Evolutionary conservation across 2,888 invertebrate genomes (phyloP).

Genomic region (Dynastes hyllus): DNA sequence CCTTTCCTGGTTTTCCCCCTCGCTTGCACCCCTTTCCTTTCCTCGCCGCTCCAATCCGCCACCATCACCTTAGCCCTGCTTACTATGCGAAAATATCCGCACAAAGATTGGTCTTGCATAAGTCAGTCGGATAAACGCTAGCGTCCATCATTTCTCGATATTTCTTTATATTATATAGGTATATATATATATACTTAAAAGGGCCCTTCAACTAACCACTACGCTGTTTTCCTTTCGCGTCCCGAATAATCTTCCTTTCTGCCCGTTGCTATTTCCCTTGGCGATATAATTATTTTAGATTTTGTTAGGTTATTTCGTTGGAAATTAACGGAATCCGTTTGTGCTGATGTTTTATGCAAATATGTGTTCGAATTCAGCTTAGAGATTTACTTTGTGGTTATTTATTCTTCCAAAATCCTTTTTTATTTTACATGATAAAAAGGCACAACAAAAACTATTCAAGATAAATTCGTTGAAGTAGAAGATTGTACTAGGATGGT

Average conservation of each 20-base stretch:
- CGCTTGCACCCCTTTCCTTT: conserved; percentile 12
- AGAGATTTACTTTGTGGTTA: too few relatives aligned
- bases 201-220: neutral
- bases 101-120: conserved; percentile 52
- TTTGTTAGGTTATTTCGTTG: neutral
- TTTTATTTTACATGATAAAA: too few relatives aligned
- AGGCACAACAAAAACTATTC: too few relatives aligned
- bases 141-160: conserved; percentile 16
- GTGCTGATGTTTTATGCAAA: neutral
- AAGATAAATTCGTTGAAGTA: too few relatives aligned
- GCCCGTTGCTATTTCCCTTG: too few relatives aligned
- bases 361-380: neutral
- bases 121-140: conserved; percentile 43
- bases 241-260: too few relatives aligned
- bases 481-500: too few relatives aligned
- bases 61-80: conserved; percentile 49
- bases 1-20: conserved; percentile 10
- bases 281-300: too few relatives aligned
- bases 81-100: conserved; percentile 54
- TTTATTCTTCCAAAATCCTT: too few relatives aligned
- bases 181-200: neutral
- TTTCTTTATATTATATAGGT: neutral
- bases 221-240: too few relatives aligned
- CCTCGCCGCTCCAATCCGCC: conserved; percentile 25
- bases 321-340: neutral